Evolutionary conservation across 2,797 vertebrate species (phyloP), one percentile per base, ranked within the genome.

Genomic region (Allobates femoralis): DNA sequence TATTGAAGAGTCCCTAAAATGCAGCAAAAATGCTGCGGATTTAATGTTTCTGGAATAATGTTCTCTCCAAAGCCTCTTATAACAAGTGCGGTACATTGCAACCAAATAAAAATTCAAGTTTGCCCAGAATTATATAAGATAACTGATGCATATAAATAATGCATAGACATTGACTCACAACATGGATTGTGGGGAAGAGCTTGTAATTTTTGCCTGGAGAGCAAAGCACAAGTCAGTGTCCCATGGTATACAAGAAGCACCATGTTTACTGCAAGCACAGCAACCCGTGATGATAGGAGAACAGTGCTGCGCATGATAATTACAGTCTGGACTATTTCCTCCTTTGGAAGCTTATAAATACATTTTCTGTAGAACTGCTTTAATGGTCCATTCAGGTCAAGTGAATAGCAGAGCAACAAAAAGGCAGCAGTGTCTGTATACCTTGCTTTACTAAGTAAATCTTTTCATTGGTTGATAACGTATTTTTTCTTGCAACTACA

Each of bases 61-160:
- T 79, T 79, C 71, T 50, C 41, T 50, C 21, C 41, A 62, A 41
- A 58, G 26, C 55, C 4, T 37, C 53, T 37, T 58, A 41, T 11
- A 37, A 79, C 21, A 34, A 79, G n/a, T n/a, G n/a, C n/a, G n/a
- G 12, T 58, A 23, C 53, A 34, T 58, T 60, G 55, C 76, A 58
- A 26, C 32, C 21, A 23, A 60, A 41, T 79, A 62, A 62, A 79
- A 62, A 79, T 62, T 62, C 56, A 37, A 79, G 56, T n/a, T n/a
- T 79, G 15, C 32, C 34, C 23, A 34, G 77, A 58, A 79, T 79
- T 79, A 26, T 79, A 79, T 62, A 79, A 62, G 77, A 79, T 79
- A 78, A 78, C 51, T 34, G 51, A 78, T 78, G 75, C 75, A 78
- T 58, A 78, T 78, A 79, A 79, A 79, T 79, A 79, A 79, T 79